A percentile compares a stretch with the other conserved stretches of the same genome.
These are phyloP conservation scores for Eledone cirrhosa DNA, from an alignment of 2,888 invertebrate species.

Conservation along the genomic window DNA sequence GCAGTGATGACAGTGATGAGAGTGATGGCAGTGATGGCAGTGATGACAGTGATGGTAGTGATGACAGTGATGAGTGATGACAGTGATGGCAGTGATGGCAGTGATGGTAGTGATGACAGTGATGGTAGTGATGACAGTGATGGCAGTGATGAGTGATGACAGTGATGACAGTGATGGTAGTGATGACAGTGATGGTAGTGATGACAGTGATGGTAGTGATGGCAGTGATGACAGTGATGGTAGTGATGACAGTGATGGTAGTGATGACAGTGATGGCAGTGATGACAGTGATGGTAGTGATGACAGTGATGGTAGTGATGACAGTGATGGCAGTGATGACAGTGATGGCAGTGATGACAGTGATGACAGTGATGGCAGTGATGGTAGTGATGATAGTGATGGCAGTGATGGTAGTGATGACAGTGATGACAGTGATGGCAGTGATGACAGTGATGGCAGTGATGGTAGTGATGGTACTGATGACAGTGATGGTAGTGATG, in stretches of 20 bases:
- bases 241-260: neutral
- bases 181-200: neutral
- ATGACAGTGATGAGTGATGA: too few relatives aligned
- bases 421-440: conserved; percentile 15
- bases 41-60: conserved; percentile 28
- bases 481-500: conserved; percentile 9
- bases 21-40: conserved; percentile 18
- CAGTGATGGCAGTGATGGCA: conserved; percentile 28
- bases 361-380: conserved; percentile 23
- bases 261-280: neutral
- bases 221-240: conserved; percentile 9
- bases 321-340: conserved; percentile 1
- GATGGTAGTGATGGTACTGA: conserved; percentile 8
- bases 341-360: neutral
- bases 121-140: conserved; percentile 20
- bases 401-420: conserved; percentile 4
- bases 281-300: conserved; percentile 5
- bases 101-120: conserved; percentile 30
- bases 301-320: conserved; percentile 8
- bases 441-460: neutral
- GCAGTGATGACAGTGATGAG: too few relatives aligned
- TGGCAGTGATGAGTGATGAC: too few relatives aligned
- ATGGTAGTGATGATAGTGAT: neutral
- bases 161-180: conserved; percentile 21
- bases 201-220: conserved; percentile 10